Evolutionary conservation across 2,797 vertebrate genomes (phyloP).

Genomic region (Antrozous pallidus): DNA sequence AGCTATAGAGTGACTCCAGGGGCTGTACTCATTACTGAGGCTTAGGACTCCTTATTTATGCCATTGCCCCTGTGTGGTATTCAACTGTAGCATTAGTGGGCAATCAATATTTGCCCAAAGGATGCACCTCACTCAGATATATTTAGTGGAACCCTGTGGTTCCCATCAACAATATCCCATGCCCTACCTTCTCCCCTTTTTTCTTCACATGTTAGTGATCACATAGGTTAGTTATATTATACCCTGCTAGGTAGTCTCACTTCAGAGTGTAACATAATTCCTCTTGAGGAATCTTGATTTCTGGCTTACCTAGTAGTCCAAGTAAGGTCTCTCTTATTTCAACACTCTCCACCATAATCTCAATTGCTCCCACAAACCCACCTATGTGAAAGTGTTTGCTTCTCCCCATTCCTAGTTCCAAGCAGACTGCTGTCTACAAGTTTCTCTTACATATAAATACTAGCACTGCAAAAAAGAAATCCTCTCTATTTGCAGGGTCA

Average conservation of each 20-base stretch:
- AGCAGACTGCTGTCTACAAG: background rate
- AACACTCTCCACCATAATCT: background rate
- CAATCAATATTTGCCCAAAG: background rate
- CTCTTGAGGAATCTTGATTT: background rate
- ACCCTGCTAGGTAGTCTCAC: background rate
- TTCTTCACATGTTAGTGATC: background rate
- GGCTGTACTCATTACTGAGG: background rate
- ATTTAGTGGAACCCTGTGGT: background rate
- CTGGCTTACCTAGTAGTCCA: background rate
- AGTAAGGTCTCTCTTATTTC: background rate
- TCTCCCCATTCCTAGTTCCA: background rate
- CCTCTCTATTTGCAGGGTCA: background rate
- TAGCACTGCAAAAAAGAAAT: background rate
- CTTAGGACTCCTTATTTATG: background rate
- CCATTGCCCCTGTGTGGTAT: background rate
- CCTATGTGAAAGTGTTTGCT: background rate
- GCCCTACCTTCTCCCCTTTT: background rate
- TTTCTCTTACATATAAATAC: background rate
- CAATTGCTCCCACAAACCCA: background rate
- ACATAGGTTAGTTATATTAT: background rate
- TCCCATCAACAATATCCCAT: background rate
- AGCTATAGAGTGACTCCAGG: background rate
- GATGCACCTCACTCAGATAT: background rate
- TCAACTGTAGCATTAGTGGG: background rate
- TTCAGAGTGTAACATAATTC: background rate